Evolutionary conservation across 2,113 vertebrate genomes (phyloP).

Genomic region (Noturus placidus): DNA sequence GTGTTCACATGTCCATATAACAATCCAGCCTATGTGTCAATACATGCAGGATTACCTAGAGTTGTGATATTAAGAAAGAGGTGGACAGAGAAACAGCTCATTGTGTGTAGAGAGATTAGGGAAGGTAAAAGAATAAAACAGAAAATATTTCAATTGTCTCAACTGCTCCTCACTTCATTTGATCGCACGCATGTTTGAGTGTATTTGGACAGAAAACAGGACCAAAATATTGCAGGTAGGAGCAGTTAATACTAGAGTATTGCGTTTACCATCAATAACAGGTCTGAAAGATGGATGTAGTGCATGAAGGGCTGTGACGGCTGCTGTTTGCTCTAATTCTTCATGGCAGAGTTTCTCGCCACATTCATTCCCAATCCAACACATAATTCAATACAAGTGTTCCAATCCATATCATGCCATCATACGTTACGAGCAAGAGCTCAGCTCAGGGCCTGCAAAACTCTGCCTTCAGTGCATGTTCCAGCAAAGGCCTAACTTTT

Average conservation of each 20-base stretch:
- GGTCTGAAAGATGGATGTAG: slow-evolving; percentile 48
- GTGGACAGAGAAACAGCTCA: slow-evolving; percentile 18
- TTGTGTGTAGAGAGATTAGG: neutral
- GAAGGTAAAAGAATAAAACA: slow-evolving; percentile 14
- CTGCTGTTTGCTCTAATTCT: slow-evolving; percentile 48
- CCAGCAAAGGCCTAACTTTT: neutral
- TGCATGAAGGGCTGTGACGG: slow-evolving; percentile 28
- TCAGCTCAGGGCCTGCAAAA: slow-evolving; percentile 34
- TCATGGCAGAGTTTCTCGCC: slow-evolving; percentile 41
- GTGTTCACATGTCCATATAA: slow-evolving; percentile 43
- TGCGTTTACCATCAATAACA: slow-evolving; percentile 53
- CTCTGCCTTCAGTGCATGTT: slow-evolving; percentile 15
- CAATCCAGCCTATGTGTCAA: slow-evolving; percentile 44
- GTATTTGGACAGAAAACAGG: slow-evolving; percentile 9
- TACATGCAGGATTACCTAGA: slow-evolving; percentile 41
- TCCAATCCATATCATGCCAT: slow-evolving; percentile 55
- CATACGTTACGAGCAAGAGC: slow-evolving; percentile 40
- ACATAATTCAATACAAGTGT: slow-evolving; percentile 55
- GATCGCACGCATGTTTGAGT: slow-evolving; percentile 25
- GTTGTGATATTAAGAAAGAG: slow-evolving; percentile 29
- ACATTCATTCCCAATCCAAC: slow-evolving; percentile 37
- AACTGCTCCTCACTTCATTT: slow-evolving; percentile 10
- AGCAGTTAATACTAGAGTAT: slow-evolving; percentile 48
- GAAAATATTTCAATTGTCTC: slow-evolving; percentile 3
- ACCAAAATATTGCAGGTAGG: slow-evolving; percentile 31